Conservation (phyloP, 2,888 invertebrate species). For the Apodemia duryi region DNA sequence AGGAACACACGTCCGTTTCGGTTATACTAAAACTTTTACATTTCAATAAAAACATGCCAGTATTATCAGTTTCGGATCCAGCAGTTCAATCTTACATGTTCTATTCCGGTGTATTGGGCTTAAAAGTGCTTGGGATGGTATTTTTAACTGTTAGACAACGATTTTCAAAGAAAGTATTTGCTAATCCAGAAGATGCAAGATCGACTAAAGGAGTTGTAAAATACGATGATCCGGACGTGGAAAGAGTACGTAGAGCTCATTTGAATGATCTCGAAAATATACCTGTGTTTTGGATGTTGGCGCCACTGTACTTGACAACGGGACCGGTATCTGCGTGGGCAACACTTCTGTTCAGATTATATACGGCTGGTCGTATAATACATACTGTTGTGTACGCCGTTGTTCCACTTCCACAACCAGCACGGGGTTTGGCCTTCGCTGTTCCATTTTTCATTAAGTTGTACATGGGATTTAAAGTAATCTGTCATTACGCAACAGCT, state of each 20-base stretch:
- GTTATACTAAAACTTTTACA: constrained; percentile 6
- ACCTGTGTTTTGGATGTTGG: constrained; percentile 77
- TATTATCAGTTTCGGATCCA: constrained; percentile 41
- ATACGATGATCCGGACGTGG: constrained; percentile 56
- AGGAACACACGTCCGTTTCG: constrained; percentile 18
- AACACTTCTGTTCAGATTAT: constrained; percentile 49
- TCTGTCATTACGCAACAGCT: constrained; percentile 36
- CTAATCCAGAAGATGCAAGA: constrained; percentile 54
- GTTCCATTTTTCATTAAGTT: constrained; percentile 46
- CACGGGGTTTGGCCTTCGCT: constrained; percentile 49
- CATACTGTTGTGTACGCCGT: constrained; percentile 83
- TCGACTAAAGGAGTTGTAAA: constrained; percentile 44
- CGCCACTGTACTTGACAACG: constrained; percentile 72
- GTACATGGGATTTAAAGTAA: constrained; percentile 56
- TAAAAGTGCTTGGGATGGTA: constrained; percentile 47
- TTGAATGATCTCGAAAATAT: constrained; percentile 86
- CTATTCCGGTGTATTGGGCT: constrained; percentile 46
- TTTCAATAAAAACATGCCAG: constrained; percentile 33
- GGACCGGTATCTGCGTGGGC: constrained; percentile 51
- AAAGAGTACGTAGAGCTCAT: constrained; percentile 77
- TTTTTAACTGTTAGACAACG: constrained; percentile 44
- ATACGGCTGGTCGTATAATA: constrained; percentile 64
- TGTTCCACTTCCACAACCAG: constrained; percentile 80
- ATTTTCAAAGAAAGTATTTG: constrained; percentile 47
- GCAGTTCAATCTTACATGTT: constrained; percentile 45